phyloP scores from a whole-genome alignment of 2,113 vertebrate species.

The Zeus faber region DNA sequence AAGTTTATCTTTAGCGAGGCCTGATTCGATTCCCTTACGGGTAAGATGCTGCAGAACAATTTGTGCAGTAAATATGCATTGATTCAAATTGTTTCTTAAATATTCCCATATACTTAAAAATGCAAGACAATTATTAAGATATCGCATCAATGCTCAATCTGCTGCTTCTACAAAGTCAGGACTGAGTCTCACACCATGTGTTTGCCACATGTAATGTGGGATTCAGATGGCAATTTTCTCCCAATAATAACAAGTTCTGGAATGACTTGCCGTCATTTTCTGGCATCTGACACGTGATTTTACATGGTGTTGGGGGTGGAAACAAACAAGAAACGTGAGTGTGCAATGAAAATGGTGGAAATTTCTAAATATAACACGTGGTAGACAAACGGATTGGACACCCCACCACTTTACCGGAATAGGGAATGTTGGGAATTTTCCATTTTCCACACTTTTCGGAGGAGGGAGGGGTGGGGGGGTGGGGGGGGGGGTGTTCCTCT shows the following conservation, averaged over 20 bases:
- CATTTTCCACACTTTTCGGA: conserved; percentile 16
- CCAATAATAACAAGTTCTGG: conserved; percentile 13
- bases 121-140: no score
- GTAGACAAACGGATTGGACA: conserved; percentile 24
- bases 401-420: conserved; percentile 47
- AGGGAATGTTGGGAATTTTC: conserved; percentile 53
- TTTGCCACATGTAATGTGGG: conserved; percentile 26
- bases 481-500: not conserved
- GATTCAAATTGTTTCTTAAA: no score
- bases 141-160: no score
- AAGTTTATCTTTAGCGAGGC: no score
- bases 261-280: conserved; percentile 20
- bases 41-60: no score
- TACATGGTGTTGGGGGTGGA: conserved; percentile 1
- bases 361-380: conserved; percentile 24
- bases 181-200: conserved; percentile 31
- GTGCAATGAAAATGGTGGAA: conserved; percentile 43
- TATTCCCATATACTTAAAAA: no score
- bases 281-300: conserved; percentile 13
- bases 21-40: no score
- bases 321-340: conserved; percentile 9
- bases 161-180: no score
- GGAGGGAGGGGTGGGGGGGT: not conserved
- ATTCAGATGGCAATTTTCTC: not conserved
- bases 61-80: no score